A percentile compares a stretch with the other conserved stretches of the same genome.
phyloP scores from a whole-genome alignment of 2,797 vertebrate genomes.

The Phalloptychus januarius region DNA sequence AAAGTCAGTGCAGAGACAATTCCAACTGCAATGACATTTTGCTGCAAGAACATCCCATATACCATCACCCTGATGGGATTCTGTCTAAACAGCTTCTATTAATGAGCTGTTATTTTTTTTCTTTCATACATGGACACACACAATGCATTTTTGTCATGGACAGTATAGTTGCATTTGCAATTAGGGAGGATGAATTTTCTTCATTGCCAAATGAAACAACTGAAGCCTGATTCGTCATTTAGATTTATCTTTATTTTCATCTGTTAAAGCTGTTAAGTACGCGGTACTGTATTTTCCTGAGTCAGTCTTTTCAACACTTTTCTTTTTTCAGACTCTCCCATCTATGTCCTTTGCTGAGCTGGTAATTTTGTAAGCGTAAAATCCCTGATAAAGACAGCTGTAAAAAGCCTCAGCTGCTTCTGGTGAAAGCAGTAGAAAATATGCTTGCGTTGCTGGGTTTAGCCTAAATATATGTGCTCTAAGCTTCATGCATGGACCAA shows the following conservation, averaged over 20 bases:
- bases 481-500: conserved; percentile 40
- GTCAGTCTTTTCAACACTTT: conserved; percentile 13
- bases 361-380: conserved; percentile 61
- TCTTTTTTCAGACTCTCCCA: conserved; percentile 24
- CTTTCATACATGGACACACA: not conserved
- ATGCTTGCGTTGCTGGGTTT: conserved; percentile 53
- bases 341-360: conserved; percentile 68
- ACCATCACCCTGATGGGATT: not conserved
- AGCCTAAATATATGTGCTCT: conserved; percentile 50
- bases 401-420: conserved; percentile 64
- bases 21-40: not conserved
- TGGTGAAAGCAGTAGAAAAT: conserved; percentile 56
- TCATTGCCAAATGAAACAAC: not conserved
- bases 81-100: not conserved
- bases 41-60: not conserved
- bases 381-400: conserved; percentile 63
- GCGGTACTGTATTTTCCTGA: not conserved
- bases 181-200: not conserved
- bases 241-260: conserved; percentile 16
- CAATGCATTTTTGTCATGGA: not conserved
- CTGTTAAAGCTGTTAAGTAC: conserved; percentile 9
- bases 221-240: not conserved
- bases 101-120: not conserved
- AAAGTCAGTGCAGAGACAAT: not conserved
- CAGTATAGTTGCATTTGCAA: not conserved